Conservation (phyloP, 2,888 invertebrate species). For the Leucophora obtusa region DNA sequence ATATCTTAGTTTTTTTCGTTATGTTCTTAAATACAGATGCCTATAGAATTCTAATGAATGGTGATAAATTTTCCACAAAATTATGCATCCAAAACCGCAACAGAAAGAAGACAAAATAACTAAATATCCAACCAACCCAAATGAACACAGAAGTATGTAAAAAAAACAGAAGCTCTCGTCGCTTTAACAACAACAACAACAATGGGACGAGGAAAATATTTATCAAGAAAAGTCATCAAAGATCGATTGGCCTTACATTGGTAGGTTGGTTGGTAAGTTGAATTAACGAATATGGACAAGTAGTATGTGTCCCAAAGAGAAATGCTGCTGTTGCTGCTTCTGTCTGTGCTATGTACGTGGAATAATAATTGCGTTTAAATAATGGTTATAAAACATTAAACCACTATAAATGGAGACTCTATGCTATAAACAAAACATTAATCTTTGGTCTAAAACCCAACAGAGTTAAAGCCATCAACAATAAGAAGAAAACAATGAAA, state of each 20-base stretch:
- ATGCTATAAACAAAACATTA: slow-evolving; percentile 52
- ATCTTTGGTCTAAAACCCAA: slow-evolving; percentile 43
- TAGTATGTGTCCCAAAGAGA: slow-evolving; percentile 58
- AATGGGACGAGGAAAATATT: slow-evolving; percentile 62
- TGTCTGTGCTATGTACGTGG: slow-evolving; percentile 41
- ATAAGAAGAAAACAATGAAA: slow-evolving; percentile 26
- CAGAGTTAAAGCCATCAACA: slow-evolving; percentile 43
- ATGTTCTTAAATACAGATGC: slow-evolving; percentile 55
- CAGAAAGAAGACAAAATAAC: slow-evolving; percentile 24
- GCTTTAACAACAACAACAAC: not conserved
- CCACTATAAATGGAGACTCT: slow-evolving; percentile 38
- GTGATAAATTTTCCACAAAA: slow-evolving; percentile 72
- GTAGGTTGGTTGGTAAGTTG: slow-evolving; percentile 20
- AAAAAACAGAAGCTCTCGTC: slow-evolving; percentile 36
- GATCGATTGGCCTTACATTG: slow-evolving; percentile 72
- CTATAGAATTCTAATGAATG: slow-evolving; percentile 73
- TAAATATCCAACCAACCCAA: slow-evolving; percentile 35
- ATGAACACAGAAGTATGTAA: slow-evolving; percentile 4
- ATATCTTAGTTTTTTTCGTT: slow-evolving; percentile 19
- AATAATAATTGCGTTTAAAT: slow-evolving; percentile 57
- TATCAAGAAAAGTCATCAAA: slow-evolving; percentile 74
- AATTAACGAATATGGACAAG: not conserved
- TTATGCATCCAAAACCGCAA: slow-evolving; percentile 64
- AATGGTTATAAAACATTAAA: slow-evolving; percentile 55
- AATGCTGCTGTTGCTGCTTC: slow-evolving; percentile 60